Evolutionary conservation across 2,797 vertebrate species (phyloP), one percentile per base, ranked within the genome.

Genomic region (Rhadinocentrus ornatus): DNA sequence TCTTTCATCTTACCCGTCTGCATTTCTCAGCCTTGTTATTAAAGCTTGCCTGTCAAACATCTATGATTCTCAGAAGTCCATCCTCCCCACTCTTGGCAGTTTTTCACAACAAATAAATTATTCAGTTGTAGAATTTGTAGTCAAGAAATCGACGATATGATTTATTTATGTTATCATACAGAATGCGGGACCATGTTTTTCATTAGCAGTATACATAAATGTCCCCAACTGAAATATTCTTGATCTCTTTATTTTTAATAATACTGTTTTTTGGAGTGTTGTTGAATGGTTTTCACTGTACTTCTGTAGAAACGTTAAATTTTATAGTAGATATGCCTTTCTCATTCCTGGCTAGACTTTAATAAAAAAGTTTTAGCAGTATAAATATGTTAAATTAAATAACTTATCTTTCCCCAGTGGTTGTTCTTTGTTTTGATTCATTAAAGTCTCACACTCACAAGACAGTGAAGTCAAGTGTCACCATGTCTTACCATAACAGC

Each of bases 31-130:
- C 66, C 62, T 66, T 62, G 77, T 77, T 83, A 82, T 87, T 89
- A 82, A 85, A 84, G 69, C 70, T 31, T 60, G 69, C 44, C 82
- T 58, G 79, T 86, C 86, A 87, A 74, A 75, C 69, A 64, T 62
- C 73, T 27, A 7, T 1, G 69, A 78, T 82, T 81, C 89, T 87
- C 87, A 78, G 46, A 80, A 78, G 81, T 82, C 79, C 50, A 10
- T 74, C 80, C 59, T 79, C 69, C 53, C 44, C 10, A 62, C 77
- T 82, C 80, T 54, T 13, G 75, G 62, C 81, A 60, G 62, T 71
- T 78, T 82, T 46, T 73, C 82, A 72, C 79, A 89, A 80, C 84
- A 78, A 59, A 84, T 93, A 52, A 89, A 93, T 91, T 71, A 93
- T 92, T 91, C 32, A 92, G 55, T 32, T 55, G 52, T 60, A 27